Percentiles rank a stretch among this genome's conserved stretches.
Conservation (phyloP, 2,888 invertebrate genomes). For the Platerodrilus igneus region DNA sequence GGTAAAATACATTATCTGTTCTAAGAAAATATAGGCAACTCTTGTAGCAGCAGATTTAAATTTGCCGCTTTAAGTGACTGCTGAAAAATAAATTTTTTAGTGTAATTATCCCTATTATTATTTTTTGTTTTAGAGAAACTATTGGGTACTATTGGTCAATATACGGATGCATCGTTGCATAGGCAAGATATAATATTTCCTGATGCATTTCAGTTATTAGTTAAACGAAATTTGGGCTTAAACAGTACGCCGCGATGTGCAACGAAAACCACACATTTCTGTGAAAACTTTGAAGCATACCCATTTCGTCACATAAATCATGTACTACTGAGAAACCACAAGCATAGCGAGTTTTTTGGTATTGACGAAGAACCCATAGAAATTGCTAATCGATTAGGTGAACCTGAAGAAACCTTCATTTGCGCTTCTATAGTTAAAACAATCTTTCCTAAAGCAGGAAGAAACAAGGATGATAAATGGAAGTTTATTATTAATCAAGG, state of each 20-base stretch:
- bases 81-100: too few relatives aligned
- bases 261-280: conserved; percentile 44
- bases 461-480: conserved; percentile 61
- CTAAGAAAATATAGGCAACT: too few relatives aligned
- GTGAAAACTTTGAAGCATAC: conserved; percentile 48
- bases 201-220: too few relatives aligned
- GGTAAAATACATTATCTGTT: too few relatives aligned
- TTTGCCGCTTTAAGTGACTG: too few relatives aligned
- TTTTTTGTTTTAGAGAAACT: too few relatives aligned
- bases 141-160: too few relatives aligned
- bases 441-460: conserved; percentile 58
- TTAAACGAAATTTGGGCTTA: too few relatives aligned
- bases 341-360: conserved; percentile 31
- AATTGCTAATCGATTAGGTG: conserved; percentile 33
- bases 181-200: too few relatives aligned
- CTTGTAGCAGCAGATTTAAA: too few relatives aligned
- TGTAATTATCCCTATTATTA: too few relatives aligned
- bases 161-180: too few relatives aligned
- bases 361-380: conserved; percentile 30
- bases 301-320: conserved; percentile 43
- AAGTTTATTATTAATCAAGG: conserved; percentile 63
- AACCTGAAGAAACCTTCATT: conserved; percentile 33
- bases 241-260: conserved; percentile 33
- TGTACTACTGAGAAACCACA: conserved; percentile 34
- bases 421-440: conserved; percentile 47